Evolutionary conservation across 2,888 invertebrate species (phyloP), one percentile per base, ranked within the genome.

Genomic region (Drosophila macrospina): DNA sequence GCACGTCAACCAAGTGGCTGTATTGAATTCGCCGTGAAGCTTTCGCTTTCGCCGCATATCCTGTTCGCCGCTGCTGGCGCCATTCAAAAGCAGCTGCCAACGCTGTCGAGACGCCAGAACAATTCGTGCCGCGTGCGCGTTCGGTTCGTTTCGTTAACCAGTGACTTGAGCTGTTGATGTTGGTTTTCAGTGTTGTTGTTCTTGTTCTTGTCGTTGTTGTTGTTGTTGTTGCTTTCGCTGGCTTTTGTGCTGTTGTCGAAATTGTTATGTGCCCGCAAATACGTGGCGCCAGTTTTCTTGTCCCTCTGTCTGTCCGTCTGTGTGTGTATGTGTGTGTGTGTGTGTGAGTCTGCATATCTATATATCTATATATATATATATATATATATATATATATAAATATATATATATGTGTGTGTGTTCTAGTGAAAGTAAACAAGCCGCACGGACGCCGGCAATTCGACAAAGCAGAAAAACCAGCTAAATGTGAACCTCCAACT

Each of bases 121-220:
- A 77, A 77, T 71, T 84, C 79, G 89, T 82, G 74, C 82, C 76
- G 85, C 77, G 83, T 74, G 80, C 86, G 89, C 83, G 89, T 89
- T 72, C 89, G 88, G 88, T 89, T 80, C 83, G 88, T 83, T 74
- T 59, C 39, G 45, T 67, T 51, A 5, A 47, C 32, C 13, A 63
- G 63, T 37, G 51, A 51, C 13, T 51, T 34, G n/a, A 30, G 41
- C 26, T 41, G 36, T 34, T 36, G 60, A 11, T 41, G 39, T 34
- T 39, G 59, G 20, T 11, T 52, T 10, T 56, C n/a, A 55, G 44
- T 51, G 42, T 41, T 63, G 15, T 30, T 74, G 42, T 30, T 15
- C 37, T 36, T 24, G 39, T 26, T 56, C 37, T 52, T 39, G n/a
- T 51, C 42, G 47, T 47, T 47, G 44, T 39, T 37, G 34, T 16